Conservation (phyloP, 1,140 invertebrate genomes). For the Lamellibrachia luymesi region DNA sequence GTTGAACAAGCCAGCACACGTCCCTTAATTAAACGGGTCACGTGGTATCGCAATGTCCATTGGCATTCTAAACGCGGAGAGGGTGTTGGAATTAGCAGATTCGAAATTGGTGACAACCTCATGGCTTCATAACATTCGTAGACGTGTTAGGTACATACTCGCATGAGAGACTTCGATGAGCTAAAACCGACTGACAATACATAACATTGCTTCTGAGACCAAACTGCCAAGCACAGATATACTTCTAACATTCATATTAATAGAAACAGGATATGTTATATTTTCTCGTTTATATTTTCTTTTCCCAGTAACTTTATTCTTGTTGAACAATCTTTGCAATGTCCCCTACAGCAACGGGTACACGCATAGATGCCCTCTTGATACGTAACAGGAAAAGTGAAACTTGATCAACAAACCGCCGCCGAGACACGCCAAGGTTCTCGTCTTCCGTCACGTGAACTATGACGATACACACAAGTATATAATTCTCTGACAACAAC, state of each 20-base stretch:
- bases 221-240: background rate
- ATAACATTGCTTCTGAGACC: background rate
- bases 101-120: background rate
- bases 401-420: background rate
- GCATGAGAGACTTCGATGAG: background rate
- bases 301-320: background rate
- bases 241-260: background rate
- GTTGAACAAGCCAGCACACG: background rate
- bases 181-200: too few species aligned
- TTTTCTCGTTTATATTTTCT: background rate
- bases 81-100: background rate
- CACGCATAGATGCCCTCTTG: background rate
- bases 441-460: background rate
- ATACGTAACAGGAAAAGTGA: background rate
- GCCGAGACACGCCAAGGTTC: background rate
- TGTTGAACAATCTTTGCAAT: background rate
- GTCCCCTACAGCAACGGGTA: background rate
- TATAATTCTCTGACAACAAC: background rate
- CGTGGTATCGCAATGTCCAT: background rate
- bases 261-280: background rate
- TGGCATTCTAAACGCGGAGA: background rate
- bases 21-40: background rate
- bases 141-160: background rate
- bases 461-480: background rate
- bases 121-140: background rate